Conservation (phyloP, 2,113 vertebrate genomes). For the Varanus komodoensis region DNA sequence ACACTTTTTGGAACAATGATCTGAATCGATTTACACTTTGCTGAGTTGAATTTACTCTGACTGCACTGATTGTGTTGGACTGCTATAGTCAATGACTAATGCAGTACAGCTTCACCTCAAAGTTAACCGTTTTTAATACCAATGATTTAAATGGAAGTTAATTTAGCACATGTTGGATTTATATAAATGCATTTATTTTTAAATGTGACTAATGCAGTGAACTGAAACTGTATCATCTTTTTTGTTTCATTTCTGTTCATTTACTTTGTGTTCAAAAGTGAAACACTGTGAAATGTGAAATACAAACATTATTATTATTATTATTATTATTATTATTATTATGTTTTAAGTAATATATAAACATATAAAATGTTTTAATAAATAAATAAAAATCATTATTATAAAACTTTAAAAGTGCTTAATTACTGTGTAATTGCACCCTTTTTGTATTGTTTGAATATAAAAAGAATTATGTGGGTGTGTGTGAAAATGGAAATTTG, state of each 20-base stretch:
- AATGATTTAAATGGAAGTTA: neutral
- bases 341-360: too few species aligned
- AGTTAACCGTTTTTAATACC: neutral
- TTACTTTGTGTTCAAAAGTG: neutral
- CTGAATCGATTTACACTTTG: neutral
- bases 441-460: neutral
- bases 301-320: neutral
- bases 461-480: neutral
- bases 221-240: neutral
- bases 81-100: neutral
- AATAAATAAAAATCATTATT: too few species aligned
- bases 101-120: neutral
- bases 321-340: neutral
- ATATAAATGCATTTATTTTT: neutral
- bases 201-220: neutral
- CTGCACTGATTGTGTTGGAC: neutral
- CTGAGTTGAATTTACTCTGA: neutral
- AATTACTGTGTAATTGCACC: neutral
- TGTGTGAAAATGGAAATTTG: neutral
- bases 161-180: neutral
- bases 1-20: neutral
- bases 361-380: too few species aligned
- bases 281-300: neutral
- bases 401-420: neutral
- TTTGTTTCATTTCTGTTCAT: neutral